phyloP scores from a whole-genome alignment of 2,888 invertebrate species.

The Catonia carolina region DNA sequence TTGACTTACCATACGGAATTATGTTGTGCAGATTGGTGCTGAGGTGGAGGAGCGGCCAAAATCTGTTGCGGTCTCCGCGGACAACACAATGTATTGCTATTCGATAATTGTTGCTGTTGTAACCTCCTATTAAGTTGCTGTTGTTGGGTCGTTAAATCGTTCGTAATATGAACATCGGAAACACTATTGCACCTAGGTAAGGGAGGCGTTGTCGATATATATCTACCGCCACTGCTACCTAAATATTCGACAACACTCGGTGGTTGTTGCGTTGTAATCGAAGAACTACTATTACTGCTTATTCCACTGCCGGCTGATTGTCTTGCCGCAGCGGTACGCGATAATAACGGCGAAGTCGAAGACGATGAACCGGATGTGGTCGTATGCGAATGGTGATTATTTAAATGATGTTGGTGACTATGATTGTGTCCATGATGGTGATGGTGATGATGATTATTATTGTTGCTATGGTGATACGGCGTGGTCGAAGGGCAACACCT shows the following conservation, averaged over 20 bases:
- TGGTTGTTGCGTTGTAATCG: too few species aligned
- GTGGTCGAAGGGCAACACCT: too few species aligned
- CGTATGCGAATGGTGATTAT: neutral
- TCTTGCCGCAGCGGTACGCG: too few species aligned
- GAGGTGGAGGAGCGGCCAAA: neutral
- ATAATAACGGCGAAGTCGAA: neutral
- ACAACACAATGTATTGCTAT: neutral
- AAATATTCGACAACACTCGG: conserved; percentile 50
- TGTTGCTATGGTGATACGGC: neutral
- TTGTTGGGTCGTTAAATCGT: neutral
- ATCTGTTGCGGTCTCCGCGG: conserved; percentile 3
- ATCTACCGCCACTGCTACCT: conserved; percentile 55
- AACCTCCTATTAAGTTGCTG: neutral
- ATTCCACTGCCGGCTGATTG: too few species aligned
- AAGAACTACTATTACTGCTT: conserved; percentile 25
- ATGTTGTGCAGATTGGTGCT: conserved; percentile 15
- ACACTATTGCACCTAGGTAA: conserved; percentile 28
- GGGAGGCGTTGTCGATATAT: conserved; percentile 42
- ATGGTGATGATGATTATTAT: conserved; percentile 1
- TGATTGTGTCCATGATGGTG: neutral
- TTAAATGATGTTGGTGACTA: neutral
- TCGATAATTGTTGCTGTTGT: too few species aligned
- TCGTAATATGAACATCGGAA: neutral
- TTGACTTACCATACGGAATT: conserved; percentile 25
- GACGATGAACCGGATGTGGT: neutral